Evolutionary conservation across 2,888 invertebrate genomes (phyloP), one percentile per base, ranked within the genome.

Genomic region (Lithophane socia): DNA sequence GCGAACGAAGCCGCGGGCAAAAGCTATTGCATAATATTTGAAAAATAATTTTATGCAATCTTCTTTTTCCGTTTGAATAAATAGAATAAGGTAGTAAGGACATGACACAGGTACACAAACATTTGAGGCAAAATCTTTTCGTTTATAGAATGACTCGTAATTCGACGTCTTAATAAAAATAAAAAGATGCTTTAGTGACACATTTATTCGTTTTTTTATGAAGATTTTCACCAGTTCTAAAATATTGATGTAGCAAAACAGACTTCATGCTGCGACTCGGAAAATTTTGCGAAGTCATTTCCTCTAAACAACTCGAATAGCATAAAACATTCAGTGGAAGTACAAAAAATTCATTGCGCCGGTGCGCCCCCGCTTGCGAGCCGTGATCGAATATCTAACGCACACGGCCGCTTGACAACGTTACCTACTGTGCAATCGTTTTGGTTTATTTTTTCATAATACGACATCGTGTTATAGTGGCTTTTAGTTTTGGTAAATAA

Each of bases 261-360:
- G 52, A 61, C 60, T 44, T 68, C 58, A 63, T 44, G 61, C 64
- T 73, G 58, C 18, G 63, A 82, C 77, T 74, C 73, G 56, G 60
- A 77, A 75, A 69, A 77, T 80, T 70, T 66, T 13, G 72, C 58
- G 78, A 74, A 76, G 81, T 85, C 83, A 84, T 87, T 91, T 87
- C 87, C 88, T 89, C 86, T 89, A 87, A 89, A 90, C 89, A 88
- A 87, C 86, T 90, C 89, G 81, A 86, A 82, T 86, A 83, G 70
- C 65, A 90, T 92, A 84, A 91, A 91, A 91, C 83, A 92, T 92
- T 92, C 91, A 92, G 84, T 71, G 56, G 79, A 75, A 77, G 79
- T 79, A 89, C 89, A 85, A 91, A 92, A 91, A 91, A 92, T 91
- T 91, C 91, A 92, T 88, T 83, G 79, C 75, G 71, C 49, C 91